Conservation (phyloP, 2,888 invertebrate genomes). For the Koerneria pararmatus region DNA sequence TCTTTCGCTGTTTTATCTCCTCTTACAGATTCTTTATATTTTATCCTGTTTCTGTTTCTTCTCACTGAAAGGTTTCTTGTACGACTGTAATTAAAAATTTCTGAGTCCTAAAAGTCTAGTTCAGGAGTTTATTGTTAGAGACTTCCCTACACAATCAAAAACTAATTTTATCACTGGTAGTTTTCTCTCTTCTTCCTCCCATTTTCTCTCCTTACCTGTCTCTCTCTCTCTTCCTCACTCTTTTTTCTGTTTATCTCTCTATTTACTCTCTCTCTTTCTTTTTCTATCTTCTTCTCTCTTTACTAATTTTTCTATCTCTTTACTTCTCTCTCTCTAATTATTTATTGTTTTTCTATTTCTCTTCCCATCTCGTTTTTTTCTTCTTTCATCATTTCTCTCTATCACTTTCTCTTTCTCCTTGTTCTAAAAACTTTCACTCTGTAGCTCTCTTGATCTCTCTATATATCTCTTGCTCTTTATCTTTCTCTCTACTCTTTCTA, state of each 20-base stretch:
- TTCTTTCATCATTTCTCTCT: background rate
- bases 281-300: background rate
- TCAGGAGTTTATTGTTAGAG: too few relatives aligned
- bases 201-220: conserved; percentile 7
- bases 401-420: background rate
- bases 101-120: too few relatives aligned
- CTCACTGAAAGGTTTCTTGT: too few relatives aligned
- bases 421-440: background rate
- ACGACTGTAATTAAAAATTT: too few relatives aligned
- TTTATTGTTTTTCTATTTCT: background rate
- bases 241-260: conserved; percentile 1
- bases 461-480: background rate
- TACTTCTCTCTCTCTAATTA: conserved; percentile 5
- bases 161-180: too few relatives aligned
- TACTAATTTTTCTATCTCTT: background rate
- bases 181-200: background rate
- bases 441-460: background rate
- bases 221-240: background rate
- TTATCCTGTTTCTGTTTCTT: too few relatives aligned
- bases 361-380: background rate
- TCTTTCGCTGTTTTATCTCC: too few relatives aligned
- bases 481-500: background rate
- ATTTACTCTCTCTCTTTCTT: background rate
- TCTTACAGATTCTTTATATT: too few relatives aligned
- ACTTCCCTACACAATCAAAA: too few relatives aligned